Conservation (phyloP, 1,140 invertebrate species). For the Anoplolepis gracilipes region DNA sequence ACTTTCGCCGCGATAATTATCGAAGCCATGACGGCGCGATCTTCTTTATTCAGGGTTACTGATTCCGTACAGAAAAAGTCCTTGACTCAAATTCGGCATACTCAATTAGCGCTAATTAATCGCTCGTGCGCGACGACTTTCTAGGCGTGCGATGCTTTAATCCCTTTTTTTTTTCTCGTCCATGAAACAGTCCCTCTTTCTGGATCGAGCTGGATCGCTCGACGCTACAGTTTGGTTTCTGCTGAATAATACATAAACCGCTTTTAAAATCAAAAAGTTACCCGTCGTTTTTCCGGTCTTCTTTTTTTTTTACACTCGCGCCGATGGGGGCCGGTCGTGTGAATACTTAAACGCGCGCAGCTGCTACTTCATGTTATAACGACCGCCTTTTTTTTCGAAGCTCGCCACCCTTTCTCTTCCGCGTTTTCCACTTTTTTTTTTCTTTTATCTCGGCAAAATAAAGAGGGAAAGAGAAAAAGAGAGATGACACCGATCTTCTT, state of each 20-base stretch:
- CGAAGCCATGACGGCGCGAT: slow-evolving; percentile 17
- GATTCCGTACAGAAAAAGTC: slow-evolving; percentile 50
- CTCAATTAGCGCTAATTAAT: slow-evolving; percentile 66
- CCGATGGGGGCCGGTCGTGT: slow-evolving; percentile 17
- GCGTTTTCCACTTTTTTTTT: slow-evolving; percentile 35
- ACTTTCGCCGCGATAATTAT: slow-evolving; percentile 54
- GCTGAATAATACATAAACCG: slow-evolving; percentile 75
- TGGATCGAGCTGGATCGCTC: slow-evolving; percentile 26
- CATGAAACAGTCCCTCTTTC: slow-evolving; percentile 28
- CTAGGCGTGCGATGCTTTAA: slow-evolving; percentile 22
- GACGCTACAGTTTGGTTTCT: slow-evolving; percentile 54
- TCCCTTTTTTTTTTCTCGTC: slow-evolving; percentile 18
- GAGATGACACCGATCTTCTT: neutral
- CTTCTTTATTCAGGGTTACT: slow-evolving; percentile 31
- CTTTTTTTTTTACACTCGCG: slow-evolving; percentile 8
- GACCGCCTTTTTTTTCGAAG: slow-evolving; percentile 43
- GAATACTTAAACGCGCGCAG: slow-evolving; percentile 69
- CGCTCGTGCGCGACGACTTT: slow-evolving; percentile 33
- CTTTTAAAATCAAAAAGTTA: slow-evolving; percentile 74
- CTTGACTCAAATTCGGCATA: slow-evolving; percentile 45
- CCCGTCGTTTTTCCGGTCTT: slow-evolving; percentile 10
- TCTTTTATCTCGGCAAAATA: neutral
- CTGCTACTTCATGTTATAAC: slow-evolving; percentile 56
- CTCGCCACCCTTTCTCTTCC: slow-evolving; percentile 49
- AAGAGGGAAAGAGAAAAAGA: slow-evolving; percentile 8